A percentile compares a stretch with the other conserved stretches of the same genome.
These are phyloP conservation scores for Nephrotoma guestfalica DNA, from an alignment of 2,888 invertebrate species.

Conservation along the genomic window DNA sequence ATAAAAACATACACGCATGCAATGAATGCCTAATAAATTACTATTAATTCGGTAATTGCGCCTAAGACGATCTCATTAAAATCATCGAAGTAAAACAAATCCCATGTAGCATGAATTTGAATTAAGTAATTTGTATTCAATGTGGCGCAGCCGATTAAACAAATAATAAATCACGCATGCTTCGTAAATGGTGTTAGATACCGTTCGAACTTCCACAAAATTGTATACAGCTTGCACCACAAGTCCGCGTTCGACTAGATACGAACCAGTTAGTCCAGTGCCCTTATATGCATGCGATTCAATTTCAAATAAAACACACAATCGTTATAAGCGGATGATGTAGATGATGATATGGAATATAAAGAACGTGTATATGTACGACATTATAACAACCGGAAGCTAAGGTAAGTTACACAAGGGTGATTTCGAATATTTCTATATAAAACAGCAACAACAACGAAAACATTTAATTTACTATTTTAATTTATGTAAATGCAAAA, in stretches of 20 bases:
- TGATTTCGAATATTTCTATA: neutral
- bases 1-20: neutral
- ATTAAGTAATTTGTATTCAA: neutral
- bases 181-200: neutral
- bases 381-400: neutral
- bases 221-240: neutral
- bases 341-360: neutral
- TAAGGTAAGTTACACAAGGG: slow-evolving; percentile 4
- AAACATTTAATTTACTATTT: neutral
- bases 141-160: neutral
- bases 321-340: neutral
- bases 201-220: neutral
- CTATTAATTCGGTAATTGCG: neutral
- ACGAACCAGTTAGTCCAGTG: neutral
- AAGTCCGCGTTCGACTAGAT: neutral
- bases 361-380: neutral
- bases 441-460: neutral
- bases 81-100: neutral
- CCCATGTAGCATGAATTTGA: neutral
- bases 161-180: neutral
- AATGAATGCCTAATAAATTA: neutral
- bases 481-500: neutral
- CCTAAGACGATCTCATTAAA: neutral
- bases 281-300: neutral
- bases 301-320: neutral